phyloP scores from a whole-genome alignment of 2,888 invertebrate genomes.

The Dioctria rufipes region DNA sequence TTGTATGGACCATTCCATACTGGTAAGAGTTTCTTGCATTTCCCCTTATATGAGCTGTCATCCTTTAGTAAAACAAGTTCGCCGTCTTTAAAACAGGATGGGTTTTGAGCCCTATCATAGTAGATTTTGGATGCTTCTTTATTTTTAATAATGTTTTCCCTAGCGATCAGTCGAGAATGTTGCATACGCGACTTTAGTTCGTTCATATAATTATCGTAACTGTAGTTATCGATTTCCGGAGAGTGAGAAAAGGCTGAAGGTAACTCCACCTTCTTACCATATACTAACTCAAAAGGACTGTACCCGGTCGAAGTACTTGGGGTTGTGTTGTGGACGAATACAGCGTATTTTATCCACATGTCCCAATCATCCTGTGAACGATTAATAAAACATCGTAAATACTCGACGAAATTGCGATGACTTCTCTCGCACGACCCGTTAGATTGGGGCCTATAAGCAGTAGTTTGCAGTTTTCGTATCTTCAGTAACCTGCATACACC shows the following conservation, averaged over 20 bases:
- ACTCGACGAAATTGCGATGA: conserved; percentile 11
- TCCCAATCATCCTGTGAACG: conserved; percentile 64
- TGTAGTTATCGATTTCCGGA: too few relatives aligned
- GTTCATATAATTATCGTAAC: too few relatives aligned
- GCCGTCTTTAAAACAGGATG: background rate
- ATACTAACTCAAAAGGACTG: background rate
- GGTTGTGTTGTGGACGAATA: conserved; percentile 14
- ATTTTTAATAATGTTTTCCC: background rate
- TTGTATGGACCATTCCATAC: background rate
- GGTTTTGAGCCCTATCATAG: background rate
- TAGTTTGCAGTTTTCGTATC: conserved; percentile 23
- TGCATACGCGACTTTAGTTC: too few relatives aligned
- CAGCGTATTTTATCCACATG: conserved; percentile 59
- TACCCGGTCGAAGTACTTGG: conserved; percentile 58
- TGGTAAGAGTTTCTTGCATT: background rate
- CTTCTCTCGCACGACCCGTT: conserved; percentile 34
- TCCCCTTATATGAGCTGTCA: background rate
- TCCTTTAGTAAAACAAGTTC: background rate
- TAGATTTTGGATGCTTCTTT: background rate
- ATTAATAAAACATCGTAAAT: conserved; percentile 61
- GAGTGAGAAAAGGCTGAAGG: too few relatives aligned
- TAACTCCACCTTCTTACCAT: background rate
- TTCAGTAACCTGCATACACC: conserved; percentile 22
- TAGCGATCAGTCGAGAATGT: too few relatives aligned
- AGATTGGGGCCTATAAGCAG: conserved; percentile 30